phyloP scores from a whole-genome alignment of 2,888 invertebrate species.

The Crocallis elinguaria region DNA sequence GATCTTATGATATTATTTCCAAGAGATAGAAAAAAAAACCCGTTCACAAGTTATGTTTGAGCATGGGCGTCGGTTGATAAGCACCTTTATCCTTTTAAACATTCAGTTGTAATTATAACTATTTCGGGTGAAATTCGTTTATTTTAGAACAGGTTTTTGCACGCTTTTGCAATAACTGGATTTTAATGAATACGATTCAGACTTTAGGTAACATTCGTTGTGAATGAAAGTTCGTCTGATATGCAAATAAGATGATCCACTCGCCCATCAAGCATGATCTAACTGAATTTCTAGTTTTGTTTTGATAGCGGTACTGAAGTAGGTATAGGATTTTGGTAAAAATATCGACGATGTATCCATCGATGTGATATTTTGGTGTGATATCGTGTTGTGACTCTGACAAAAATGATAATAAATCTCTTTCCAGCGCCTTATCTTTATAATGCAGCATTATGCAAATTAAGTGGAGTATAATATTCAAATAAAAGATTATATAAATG shows the following conservation, averaged over 20 bases:
- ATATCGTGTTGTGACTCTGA: neutral
- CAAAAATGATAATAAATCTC: neutral
- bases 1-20: no score
- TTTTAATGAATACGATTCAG: neutral
- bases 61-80: neutral
- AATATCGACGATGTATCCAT: conserved; percentile 5
- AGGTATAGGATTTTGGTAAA: conserved; percentile 9
- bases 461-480: no score
- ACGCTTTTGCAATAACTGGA: conserved; percentile 9
- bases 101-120: conserved; percentile 4
- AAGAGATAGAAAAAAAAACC: no score
- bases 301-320: conserved; percentile 6
- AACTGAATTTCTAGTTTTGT: conserved; percentile 6
- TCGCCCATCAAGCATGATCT: neutral
- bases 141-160: conserved; percentile 20
- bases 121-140: conserved; percentile 16
- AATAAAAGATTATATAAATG: no score
- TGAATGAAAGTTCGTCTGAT: conserved; percentile 25
- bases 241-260: conserved; percentile 10
- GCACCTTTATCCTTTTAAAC: conserved; percentile 10
- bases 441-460: no score
- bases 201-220: neutral
- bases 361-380: conserved; percentile 2
- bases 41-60: no score
- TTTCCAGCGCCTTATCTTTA: no score